Evolutionary conservation across 2,797 vertebrate genomes (phyloP).

Genomic region (Myotis vivesi): DNA sequence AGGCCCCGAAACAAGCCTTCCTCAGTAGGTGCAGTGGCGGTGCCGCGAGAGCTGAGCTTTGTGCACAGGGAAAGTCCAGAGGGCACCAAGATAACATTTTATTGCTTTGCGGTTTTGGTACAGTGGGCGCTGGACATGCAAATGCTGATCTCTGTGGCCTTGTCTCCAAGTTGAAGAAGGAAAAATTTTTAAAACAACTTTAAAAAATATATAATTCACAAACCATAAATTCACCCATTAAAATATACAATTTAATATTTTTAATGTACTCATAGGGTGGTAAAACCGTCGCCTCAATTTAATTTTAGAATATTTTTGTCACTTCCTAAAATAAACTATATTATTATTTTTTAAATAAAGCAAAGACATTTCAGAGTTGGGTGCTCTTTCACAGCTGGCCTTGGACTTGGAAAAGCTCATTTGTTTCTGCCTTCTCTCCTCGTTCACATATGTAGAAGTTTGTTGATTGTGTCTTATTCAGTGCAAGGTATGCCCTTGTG

Average conservation of each 20-base stretch:
- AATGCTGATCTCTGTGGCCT: neutral
- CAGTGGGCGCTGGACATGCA: neutral
- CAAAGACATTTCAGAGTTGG: neutral
- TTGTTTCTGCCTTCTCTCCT: neutral
- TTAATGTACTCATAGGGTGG: neutral
- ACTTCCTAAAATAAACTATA: neutral
- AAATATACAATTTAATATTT: neutral
- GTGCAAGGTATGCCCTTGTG: neutral
- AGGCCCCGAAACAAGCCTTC: neutral
- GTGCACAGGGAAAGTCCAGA: neutral
- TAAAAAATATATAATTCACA: neutral
- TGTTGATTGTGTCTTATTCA: neutral
- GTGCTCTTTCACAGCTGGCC: neutral
- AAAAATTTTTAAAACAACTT: neutral
- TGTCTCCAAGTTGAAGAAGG: neutral
- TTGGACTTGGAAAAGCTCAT: neutral
- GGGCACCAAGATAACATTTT: neutral
- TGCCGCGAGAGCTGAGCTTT: neutral
- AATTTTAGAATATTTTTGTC: constrained; percentile 18
- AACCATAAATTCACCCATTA: neutral
- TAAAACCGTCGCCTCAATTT: neutral
- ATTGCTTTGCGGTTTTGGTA: neutral
- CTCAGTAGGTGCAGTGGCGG: rapidly evolving
- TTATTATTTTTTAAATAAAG: neutral
- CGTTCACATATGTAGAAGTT: neutral